Percentiles rank a stretch among this genome's conserved stretches.
phyloP scores from a whole-genome alignment of 2,888 invertebrate species.

The Heliconius hortense region DNA sequence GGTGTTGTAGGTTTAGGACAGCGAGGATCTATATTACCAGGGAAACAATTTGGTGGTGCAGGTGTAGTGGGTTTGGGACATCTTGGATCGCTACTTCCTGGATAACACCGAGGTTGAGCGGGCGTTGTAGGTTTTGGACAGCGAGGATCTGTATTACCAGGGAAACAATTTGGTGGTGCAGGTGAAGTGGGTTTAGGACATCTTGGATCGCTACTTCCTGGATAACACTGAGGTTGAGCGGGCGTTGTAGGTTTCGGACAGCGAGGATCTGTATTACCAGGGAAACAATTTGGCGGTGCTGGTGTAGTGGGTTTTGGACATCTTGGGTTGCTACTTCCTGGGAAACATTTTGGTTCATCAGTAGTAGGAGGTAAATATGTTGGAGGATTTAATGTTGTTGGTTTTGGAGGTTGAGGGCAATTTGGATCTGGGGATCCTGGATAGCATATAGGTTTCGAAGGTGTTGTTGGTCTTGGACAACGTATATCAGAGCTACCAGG shows the following conservation, averaged over 20 bases:
- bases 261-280: conserved; percentile 50
- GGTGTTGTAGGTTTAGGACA: conserved; percentile 30
- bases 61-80: conserved; percentile 48
- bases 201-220: conserved; percentile 44
- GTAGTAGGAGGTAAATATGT: conserved; percentile 50
- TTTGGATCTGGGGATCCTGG: neutral
- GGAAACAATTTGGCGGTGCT: conserved; percentile 48
- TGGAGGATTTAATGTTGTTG: conserved; percentile 47
- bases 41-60: too few species aligned
- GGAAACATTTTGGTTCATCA: conserved; percentile 49
- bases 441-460: neutral
- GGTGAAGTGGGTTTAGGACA: conserved; percentile 48
- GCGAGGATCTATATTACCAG: neutral
- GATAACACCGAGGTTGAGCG: conserved; percentile 43
- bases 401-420: conserved; percentile 47
- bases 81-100: conserved; percentile 44
- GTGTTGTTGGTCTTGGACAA: conserved; percentile 40
- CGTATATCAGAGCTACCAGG: conserved; percentile 51
- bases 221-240: conserved; percentile 43
- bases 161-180: conserved; percentile 39
- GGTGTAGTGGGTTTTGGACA: conserved; percentile 52
- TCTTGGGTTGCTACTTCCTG: conserved; percentile 50
- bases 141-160: conserved; percentile 50
- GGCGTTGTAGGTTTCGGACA: conserved; percentile 52
- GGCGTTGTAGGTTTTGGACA: conserved; percentile 52